Conservation (phyloP, 1,140 invertebrate species). For the Colletes gigas region DNA sequence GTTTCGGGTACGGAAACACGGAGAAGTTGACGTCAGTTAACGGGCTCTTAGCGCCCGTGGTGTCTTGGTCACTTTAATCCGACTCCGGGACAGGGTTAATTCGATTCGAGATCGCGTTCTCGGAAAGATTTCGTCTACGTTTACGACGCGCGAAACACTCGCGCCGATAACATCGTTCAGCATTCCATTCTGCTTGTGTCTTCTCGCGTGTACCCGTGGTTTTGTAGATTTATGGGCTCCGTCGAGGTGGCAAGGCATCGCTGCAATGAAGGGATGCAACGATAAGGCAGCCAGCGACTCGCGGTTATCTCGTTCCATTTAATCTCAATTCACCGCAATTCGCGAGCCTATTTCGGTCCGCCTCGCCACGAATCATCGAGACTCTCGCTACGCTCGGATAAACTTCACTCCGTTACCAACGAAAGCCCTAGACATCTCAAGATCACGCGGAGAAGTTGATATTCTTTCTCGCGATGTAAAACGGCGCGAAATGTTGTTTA, state of each 20-base stretch:
- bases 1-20: neutral
- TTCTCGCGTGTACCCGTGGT: slow-evolving; percentile 18
- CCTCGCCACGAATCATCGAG: neutral
- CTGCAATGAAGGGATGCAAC: slow-evolving; percentile 6
- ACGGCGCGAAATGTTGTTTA: too few species aligned
- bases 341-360: neutral
- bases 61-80: neutral
- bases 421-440: too few species aligned
- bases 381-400: neutral
- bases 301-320: slow-evolving; percentile 6
- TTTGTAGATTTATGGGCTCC: slow-evolving; percentile 24
- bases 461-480: too few species aligned
- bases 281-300: slow-evolving; percentile 1
- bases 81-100: neutral
- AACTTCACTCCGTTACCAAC: too few species aligned
- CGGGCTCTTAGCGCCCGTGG: neutral
- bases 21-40: too few species aligned
- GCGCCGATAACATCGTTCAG: slow-evolving; percentile 27
- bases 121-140: slow-evolving; percentile 8
- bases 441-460: too few species aligned
- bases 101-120: slow-evolving; percentile 1
- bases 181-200: slow-evolving; percentile 34
- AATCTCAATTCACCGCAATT: slow-evolving; percentile 4
- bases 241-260: slow-evolving; percentile 33
- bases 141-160: slow-evolving; percentile 19